These are phyloP conservation scores for Caenorhabditis zanzibari DNA, from an alignment of 2,888 invertebrate genomes.

Conservation along the genomic window DNA sequence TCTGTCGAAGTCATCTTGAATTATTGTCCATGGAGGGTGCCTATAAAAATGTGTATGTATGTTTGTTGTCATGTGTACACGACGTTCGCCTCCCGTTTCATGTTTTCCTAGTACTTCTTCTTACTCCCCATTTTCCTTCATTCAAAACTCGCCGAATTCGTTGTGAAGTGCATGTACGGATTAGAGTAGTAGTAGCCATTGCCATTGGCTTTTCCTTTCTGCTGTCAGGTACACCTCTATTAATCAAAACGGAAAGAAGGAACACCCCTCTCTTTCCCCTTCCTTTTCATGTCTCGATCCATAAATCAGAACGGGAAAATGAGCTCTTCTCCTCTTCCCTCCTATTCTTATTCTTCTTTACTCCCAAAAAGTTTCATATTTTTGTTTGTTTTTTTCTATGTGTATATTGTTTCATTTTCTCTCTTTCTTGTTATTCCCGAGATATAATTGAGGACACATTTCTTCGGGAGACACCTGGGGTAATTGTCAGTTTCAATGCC, in stretches of 20 bases:
- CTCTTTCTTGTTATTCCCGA: conserved; percentile 18
- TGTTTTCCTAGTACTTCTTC: conserved; percentile 5
- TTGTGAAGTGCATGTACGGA: background rate
- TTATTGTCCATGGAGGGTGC: conserved; percentile 3
- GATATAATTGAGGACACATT: conserved; percentile 39
- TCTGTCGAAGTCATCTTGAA: background rate
- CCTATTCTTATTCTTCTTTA: background rate
- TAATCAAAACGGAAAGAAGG: conserved; percentile 22
- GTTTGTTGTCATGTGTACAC: conserved; percentile 42
- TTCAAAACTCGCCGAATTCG: conserved; percentile 30
- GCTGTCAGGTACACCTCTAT: conserved; percentile 29
- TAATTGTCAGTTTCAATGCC: conserved; percentile 58
- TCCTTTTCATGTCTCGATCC: conserved; percentile 42
- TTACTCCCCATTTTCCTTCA: background rate
- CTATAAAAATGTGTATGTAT: conserved; percentile 38
- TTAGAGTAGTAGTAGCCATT: conserved; percentile 20
- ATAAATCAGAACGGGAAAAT: conserved; percentile 31
- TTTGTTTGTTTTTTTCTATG: conserved; percentile 23
- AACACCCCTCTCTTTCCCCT: conserved; percentile 13
- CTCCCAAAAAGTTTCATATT: background rate
- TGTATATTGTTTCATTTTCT: conserved; percentile 1
- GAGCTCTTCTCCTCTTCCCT: background rate
- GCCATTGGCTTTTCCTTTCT: conserved; percentile 2
- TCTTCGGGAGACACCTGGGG: conserved; percentile 33
- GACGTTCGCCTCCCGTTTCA: conserved; percentile 12